Conservation (phyloP, 2,113 vertebrate species). For the Hassar affinis region DNA sequence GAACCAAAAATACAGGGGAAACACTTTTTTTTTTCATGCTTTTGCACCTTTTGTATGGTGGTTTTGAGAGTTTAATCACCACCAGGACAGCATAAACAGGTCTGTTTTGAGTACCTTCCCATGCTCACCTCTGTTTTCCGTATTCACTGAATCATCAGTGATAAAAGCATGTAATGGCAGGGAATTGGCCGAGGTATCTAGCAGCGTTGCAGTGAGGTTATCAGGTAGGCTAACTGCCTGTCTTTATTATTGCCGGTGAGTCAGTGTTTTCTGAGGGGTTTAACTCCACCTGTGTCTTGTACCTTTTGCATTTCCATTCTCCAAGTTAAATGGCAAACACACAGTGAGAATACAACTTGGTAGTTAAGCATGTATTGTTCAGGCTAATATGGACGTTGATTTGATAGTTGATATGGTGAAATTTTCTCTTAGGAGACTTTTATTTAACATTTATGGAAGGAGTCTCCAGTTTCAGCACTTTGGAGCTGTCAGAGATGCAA, state of each 20-base stretch:
- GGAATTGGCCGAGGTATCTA: neutral
- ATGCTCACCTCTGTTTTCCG: conserved; percentile 33
- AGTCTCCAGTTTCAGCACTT: neutral
- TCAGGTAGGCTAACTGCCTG: neutral
- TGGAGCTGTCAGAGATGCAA: neutral
- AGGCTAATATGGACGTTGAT: conserved; percentile 1
- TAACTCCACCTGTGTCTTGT: neutral
- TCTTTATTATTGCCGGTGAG: neutral
- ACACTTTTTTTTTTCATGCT: neutral
- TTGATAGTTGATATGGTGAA: neutral
- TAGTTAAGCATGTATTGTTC: neutral
- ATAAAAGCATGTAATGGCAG: conserved; percentile 19
- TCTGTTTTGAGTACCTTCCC: conserved; percentile 18
- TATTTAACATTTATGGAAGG: conserved; percentile 2
- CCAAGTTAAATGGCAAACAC: neutral
- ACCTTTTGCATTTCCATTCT: neutral
- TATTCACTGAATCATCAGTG: neutral
- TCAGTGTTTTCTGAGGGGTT: neutral
- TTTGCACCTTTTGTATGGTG: neutral
- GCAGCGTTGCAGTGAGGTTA: neutral
- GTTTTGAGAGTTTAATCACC: neutral
- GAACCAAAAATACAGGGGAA: neutral
- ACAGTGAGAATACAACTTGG: neutral
- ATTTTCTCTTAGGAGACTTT: neutral
- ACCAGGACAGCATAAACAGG: neutral